Evolutionary conservation across 2,797 vertebrate genomes (phyloP).

Genomic region (Pangasius krempfi): DNA sequence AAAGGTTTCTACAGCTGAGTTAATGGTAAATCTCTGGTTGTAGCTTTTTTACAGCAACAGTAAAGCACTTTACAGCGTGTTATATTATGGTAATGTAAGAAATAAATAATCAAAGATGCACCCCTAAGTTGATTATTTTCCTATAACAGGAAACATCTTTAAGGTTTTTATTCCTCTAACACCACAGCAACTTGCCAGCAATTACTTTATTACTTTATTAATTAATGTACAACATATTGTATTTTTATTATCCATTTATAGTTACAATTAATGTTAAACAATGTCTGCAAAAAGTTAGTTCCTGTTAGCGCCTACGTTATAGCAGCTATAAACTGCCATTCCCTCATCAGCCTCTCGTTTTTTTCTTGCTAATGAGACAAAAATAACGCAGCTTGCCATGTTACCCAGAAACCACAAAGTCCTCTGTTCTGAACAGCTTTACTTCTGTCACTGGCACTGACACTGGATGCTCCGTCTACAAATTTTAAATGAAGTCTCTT

Average conservation of each 20-base stretch:
- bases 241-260: neutral
- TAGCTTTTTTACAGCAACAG: neutral
- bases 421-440: neutral
- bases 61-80: neutral
- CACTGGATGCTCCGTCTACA: neutral
- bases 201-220: neutral
- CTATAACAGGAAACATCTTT: too few relatives aligned
- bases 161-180: neutral
- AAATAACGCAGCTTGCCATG: neutral
- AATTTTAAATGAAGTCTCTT: neutral
- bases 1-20: neutral
- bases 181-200: neutral
- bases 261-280: neutral
- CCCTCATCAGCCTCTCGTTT: neutral
- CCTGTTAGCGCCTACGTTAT: neutral
- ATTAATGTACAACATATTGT: neutral
- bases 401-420: neutral
- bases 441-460: neutral
- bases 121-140: too few relatives aligned
- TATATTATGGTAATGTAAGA: neutral
- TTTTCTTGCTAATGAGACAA: neutral
- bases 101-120: neutral
- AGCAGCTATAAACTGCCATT: neutral
- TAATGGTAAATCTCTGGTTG: neutral
- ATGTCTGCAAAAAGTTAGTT: neutral